Evolutionary conservation across 2,888 invertebrate species (phyloP), one percentile per base, ranked within the genome.

Genomic region (Nowickia ferox): DNA sequence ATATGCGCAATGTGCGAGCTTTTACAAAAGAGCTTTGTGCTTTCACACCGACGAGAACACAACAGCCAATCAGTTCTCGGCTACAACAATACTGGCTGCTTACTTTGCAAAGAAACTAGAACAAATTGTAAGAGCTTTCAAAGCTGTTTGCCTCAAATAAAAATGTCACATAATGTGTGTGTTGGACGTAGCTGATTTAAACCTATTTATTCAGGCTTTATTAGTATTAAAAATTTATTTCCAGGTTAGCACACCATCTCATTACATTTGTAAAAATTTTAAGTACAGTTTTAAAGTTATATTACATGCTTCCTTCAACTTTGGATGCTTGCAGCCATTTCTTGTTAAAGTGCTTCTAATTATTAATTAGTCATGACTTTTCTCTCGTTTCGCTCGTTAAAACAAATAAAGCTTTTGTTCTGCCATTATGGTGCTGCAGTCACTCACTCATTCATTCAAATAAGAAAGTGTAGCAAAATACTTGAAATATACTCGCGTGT

Each of bases 301-400:
- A 57, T 30, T 57, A 13, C n/a, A 51, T 51, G 51, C 2, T 22
- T n/a, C 6, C 8, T 9, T 38, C 38, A 44, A 8, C 15, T 42
- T 9, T n/a, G 42, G 53, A 15, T n/a, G 69, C 63, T 65, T 75
- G 19, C 30, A 11, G 30, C n/a, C 42, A 30, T 65, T 76, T 65
- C 9, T 30, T 30, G 42, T 40, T 74, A 19, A 65, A 75, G n/a
- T 46, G 55, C 48, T 66, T 55, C 13, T 72, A 61, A 66, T 76
- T 84, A 69, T 79, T 80, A 80, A 84, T 72, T 72, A 80, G 53
- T 66, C 59, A 53, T 75, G 76, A 40, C 48, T 71, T 83, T 76
- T 51, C 44, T 66, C 22, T 80, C 11, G 46, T 55, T 38, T 48
- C 19, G 55, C 11, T 51, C 53, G 30, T 61, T 78, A 19, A 48